These are phyloP conservation scores for Poecile montanus DNA, from an alignment of 2,797 vertebrate genomes.

Conservation along the genomic window DNA sequence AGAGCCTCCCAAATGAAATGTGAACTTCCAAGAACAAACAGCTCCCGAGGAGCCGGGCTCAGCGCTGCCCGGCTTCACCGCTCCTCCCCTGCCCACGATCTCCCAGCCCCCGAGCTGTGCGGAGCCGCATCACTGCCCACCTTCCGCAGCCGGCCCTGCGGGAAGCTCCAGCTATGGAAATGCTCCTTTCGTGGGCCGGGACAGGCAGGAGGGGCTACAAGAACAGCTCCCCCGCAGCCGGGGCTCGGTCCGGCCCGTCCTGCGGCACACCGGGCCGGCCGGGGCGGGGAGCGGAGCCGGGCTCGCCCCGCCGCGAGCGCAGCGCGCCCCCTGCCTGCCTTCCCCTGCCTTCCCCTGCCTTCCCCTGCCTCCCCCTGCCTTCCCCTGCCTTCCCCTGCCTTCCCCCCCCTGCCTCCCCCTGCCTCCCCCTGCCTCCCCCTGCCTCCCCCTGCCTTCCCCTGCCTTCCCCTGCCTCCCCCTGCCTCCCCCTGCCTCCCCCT, in stretches of 20 bases:
- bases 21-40: not conserved
- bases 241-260: not conserved
- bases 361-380: too few species aligned
- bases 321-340: not conserved
- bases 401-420: too few species aligned
- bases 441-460: too few species aligned
- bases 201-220: not conserved
- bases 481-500: too few species aligned
- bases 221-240: too few species aligned
- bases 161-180: not conserved
- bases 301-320: not conserved
- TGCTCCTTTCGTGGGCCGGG: not conserved
- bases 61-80: accelerated
- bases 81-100: not conserved
- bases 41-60: not conserved
- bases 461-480: too few species aligned
- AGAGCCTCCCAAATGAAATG: not conserved
- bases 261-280: not conserved
- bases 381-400: too few species aligned
- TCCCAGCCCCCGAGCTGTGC: not conserved
- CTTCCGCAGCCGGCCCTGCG: not conserved
- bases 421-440: too few species aligned
- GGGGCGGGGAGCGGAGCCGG: not conserved
- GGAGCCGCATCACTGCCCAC: not conserved
- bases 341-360: too few species aligned